A percentile compares a stretch with the other conserved stretches of the same genome.
Evolutionary conservation across 2,888 invertebrate species (phyloP).

Genomic region (Cephalotes varians): DNA sequence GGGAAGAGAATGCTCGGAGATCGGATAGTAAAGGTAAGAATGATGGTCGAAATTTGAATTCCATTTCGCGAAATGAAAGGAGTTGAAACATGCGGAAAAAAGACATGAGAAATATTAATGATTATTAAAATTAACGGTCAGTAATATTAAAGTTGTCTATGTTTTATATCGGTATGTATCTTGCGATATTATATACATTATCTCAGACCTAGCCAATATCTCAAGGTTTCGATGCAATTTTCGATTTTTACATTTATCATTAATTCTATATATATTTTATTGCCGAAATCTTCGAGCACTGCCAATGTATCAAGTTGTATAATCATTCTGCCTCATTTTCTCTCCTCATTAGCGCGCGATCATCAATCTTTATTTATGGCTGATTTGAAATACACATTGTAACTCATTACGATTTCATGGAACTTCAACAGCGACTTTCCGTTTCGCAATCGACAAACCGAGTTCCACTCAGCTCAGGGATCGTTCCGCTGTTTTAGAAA

Average conservation of each 20-base stretch:
- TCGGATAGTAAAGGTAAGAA: neutral
- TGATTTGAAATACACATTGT: constrained; percentile 1
- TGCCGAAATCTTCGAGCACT: neutral
- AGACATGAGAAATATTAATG: neutral
- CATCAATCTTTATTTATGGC: constrained; percentile 3
- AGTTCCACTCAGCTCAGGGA: constrained; percentile 33
- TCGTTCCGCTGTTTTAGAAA: constrained; percentile 45
- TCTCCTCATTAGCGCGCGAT: constrained; percentile 1
- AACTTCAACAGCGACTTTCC: constrained; percentile 10
- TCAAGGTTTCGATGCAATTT: neutral
- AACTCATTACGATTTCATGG: constrained; percentile 27
- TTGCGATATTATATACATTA: neutral
- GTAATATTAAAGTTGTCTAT: neutral
- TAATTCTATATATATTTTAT: neutral
- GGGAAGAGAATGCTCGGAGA: neutral
- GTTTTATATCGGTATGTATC: neutral
- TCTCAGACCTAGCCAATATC: neutral
- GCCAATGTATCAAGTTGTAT: neutral
- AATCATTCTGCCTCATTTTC: neutral
- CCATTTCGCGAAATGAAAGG: neutral
- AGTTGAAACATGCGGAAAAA: neutral
- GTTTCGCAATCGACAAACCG: constrained; percentile 25
- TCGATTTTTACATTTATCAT: neutral
- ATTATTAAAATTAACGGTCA: neutral
- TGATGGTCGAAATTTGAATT: neutral